phyloP scores from a whole-genome alignment of 1,140 invertebrate genomes.

The Diabrotica undecimpunctata region DNA sequence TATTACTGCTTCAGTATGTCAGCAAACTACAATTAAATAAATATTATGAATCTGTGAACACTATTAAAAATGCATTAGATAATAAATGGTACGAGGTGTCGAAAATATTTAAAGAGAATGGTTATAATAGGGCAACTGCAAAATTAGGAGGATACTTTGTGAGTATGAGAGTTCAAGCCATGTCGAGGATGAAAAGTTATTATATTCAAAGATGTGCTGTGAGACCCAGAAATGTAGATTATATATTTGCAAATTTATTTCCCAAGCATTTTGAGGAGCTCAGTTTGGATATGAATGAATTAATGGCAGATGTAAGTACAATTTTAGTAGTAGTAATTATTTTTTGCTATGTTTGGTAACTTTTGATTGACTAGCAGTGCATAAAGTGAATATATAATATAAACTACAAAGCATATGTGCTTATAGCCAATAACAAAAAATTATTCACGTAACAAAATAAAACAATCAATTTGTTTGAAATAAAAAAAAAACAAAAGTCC shows the following conservation, averaged over 20 bases:
- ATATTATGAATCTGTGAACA: background rate
- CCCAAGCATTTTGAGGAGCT: background rate
- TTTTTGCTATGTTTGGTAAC: no score
- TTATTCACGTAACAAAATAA: no score
- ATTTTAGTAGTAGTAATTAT: no score
- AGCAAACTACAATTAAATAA: conserved; percentile 2
- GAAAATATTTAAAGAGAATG: conserved; percentile 1
- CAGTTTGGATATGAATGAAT: background rate
- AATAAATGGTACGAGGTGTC: background rate
- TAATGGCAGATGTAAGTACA: conserved; percentile 7
- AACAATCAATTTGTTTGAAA: no score
- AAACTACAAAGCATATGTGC: no score
- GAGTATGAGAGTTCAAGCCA: conserved; percentile 3
- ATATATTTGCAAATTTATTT: conserved; percentile 7
- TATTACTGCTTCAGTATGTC: background rate
- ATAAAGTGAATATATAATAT: no score
- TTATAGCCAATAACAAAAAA: no score
- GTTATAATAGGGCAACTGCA: background rate
- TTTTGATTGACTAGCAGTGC: no score
- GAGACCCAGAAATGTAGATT: conserved; percentile 3
- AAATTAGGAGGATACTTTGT: background rate
- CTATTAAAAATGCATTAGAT: background rate
- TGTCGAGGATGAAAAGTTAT: background rate
- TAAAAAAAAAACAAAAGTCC: no score
- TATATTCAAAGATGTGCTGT: background rate